Evolutionary conservation across 64 coral and sea anemone genomes (phyloP), one percentile per base, ranked within the genome.

Genomic region (Astreopora myriophthalma): DNA sequence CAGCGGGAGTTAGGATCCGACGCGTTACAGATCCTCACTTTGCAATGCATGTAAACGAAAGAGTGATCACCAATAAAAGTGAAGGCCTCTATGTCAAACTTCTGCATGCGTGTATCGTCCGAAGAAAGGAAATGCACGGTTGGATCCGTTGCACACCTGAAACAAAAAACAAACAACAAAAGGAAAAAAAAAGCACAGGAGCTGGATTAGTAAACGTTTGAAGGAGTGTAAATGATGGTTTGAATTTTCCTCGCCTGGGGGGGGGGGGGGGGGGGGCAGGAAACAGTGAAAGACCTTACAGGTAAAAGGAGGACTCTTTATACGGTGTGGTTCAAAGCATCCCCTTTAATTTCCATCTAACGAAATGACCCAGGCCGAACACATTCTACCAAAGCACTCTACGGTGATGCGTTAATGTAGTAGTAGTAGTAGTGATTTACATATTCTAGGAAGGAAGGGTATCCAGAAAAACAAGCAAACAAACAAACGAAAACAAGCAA

Each of bases 11-110:
- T 63, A 38, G 52, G 55, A 83, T 83, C 79, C 8, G 52, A 24
- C 8, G 79, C 79, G 57, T 83, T 83, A 23, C 79, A 83, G 19
- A 83, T 64, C 32, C 32, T 38, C 14, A 83, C 79, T 19, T 38
- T 83, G 57, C 79, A 83, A 33, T 83, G 79, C 57, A 83, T 40
- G 79, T 83, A 83, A 57, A 83, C 79, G 23, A 83, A 83, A 33
- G n/a, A 32, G 24, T 83, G 52, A 34, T 83, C 79, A 13, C 79
- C 79, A 4, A 83, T 8, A 22, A 83, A 83, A 3, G 6, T 37
- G 79, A 83, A 83, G 32, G 79, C 79, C 13, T 83, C 79, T 9
- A 83, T 8, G 1, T 7, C 24, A 60, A 38, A 83, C 51, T 19
- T 31, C n/a, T 63, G 20, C 1, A 11, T 65, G 22, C 79, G 32